Evolutionary conservation across 2,888 invertebrate species (phyloP), one percentile per base, ranked within the genome.

Genomic region (Cheilosia vulpina): DNA sequence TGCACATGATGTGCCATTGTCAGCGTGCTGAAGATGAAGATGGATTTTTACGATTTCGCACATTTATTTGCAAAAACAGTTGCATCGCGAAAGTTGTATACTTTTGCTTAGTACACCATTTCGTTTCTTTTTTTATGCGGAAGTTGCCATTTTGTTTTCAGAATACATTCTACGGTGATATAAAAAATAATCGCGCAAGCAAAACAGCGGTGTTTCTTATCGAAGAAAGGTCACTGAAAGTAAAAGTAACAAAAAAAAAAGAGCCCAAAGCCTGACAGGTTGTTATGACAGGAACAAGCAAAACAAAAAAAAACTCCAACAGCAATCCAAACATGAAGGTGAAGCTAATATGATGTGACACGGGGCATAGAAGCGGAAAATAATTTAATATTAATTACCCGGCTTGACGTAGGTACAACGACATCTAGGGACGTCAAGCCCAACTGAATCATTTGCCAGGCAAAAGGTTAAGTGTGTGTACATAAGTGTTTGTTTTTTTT

Each of bases 41-140:
- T 68, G 43, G 21, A 50, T 63, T 50, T 47, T 71, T 50, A 78
- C 60, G 69, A 60, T 78, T 71, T 68, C 53, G 38, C 69, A 62
- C 38, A 63, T 75, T 75, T 62, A 27, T 9, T 31, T 31, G 31
- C 41, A 17, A 11, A 65, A 62, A 43, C 50, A 45, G 41, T 47
- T 11, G 6, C 38, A 55, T 21, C 15, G 76, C 41, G 78, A 78
- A 78, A 69, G 69, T 78, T 50, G 63, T 38, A 38, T 57, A 57
- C 57, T 71, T 71, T 65, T 71, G 17, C 41, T 47, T 66, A 27
- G 27, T 52, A 27, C 9, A 2, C 2, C 2, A 21, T 2, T 4
- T 0, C 38, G 13, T 3, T 38, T 38, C 13, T 11, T n/a, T 52
- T 60, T 34, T 68, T 58, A n/a, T n/a, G 60, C 76, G 76, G 76